Evolutionary conservation across 2,113 vertebrate species (phyloP), one percentile per base, ranked within the genome.

Genomic region (Sebastes fasciatus): DNA sequence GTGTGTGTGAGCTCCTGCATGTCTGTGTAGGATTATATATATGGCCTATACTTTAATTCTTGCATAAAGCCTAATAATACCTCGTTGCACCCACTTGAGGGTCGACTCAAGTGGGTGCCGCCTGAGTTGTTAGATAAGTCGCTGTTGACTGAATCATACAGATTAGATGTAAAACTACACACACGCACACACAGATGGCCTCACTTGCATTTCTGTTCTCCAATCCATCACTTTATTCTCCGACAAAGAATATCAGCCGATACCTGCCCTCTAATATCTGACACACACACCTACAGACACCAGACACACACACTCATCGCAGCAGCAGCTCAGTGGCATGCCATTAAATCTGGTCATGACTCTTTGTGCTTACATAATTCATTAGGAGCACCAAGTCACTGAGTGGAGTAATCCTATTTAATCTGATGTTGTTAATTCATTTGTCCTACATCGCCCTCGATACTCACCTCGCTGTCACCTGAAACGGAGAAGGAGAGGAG

Each of bases 341-440:
- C 61, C 66, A 79, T 83, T 77, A 80, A 80, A 79, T 51, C 51
- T 61, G 52, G 21, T 68, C 78, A 80, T 81, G 55, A 77, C 69
- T 80, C 43, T 34, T 69, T 55, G 68, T 49, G 69, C 86, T 84
- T 90, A 67, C 88, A 91, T 88, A 87, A 91, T 90, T 86, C 88
- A 91, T 88, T 52, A 83, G 79, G 70, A 67, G 57, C 40, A 7
- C 14, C 66, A 1, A 62, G 51, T 74, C 86, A 81, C 63, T 5
- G 62, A 82, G 69, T n/a, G 74, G 13, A 76, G 60, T 88, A 88
- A 88, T 88, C 86, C 79, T 72, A 51, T 80, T 86, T 91, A 90
- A 90, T 90, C 86, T 90, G 82, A 82, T 62, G 79, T 77, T 85
- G 86, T 76, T 88, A 88, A 90, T 87, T 91, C 84, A 81, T 90